Evolutionary conservation across 2,888 invertebrate genomes (phyloP).

Genomic region (Microctonus aethiopoides): DNA sequence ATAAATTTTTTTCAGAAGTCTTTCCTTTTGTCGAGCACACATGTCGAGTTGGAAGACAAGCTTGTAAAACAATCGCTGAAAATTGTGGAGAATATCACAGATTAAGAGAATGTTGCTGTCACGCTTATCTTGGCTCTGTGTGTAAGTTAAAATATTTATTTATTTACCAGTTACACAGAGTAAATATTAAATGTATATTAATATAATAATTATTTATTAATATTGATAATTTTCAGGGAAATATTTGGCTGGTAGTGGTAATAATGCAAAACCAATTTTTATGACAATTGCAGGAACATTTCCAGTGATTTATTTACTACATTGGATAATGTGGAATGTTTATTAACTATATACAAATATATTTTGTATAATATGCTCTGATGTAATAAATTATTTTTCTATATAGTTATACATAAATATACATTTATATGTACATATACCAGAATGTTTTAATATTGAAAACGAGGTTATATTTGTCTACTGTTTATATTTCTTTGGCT

Average conservation of each 20-base stretch:
- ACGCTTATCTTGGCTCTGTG: slow-evolving; percentile 70
- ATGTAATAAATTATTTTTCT: slow-evolving; percentile 62
- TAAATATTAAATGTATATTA: background rate
- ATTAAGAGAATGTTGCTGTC: slow-evolving; percentile 76
- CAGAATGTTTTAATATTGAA: background rate
- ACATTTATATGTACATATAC: too few relatives aligned
- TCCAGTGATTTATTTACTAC: slow-evolving; percentile 47
- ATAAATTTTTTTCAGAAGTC: slow-evolving; percentile 74
- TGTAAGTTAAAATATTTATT: slow-evolving; percentile 68
- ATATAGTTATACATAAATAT: slow-evolving; percentile 36
- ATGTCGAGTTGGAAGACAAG: slow-evolving; percentile 73
- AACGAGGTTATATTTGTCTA: background rate
- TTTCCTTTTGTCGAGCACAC: slow-evolving; percentile 78
- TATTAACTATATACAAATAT: slow-evolving; percentile 41
- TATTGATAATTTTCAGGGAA: slow-evolving; percentile 56
- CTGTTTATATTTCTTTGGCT: background rate
- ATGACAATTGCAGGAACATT: slow-evolving; percentile 48
- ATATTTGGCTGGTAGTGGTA: slow-evolving; percentile 53
- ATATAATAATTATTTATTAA: slow-evolving; percentile 8
- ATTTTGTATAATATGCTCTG: slow-evolving; percentile 51
- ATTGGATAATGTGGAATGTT: slow-evolving; percentile 32
- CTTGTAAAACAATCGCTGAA: slow-evolving; percentile 72
- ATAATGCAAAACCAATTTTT: slow-evolving; percentile 34
- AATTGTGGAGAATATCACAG: slow-evolving; percentile 75
- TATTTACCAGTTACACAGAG: slow-evolving; percentile 1